Evolutionary conservation across 2,888 invertebrate species (phyloP).

Genomic region (Drosophila kokeensis): DNA sequence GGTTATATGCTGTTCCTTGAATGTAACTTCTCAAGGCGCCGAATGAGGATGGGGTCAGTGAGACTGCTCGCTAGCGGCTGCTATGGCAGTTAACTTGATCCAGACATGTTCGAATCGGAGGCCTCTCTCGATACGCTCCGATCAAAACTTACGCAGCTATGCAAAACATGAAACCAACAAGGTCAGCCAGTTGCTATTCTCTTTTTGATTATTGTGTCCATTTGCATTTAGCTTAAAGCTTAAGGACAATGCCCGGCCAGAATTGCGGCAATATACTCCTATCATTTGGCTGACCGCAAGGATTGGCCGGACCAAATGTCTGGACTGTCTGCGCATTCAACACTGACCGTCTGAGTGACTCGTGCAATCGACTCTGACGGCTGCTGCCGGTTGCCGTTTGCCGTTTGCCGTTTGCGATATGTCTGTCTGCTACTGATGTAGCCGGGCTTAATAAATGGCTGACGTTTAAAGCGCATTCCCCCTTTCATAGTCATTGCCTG

Average conservation of each 20-base stretch:
- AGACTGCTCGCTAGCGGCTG: neutral
- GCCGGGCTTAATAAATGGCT: constrained; percentile 69
- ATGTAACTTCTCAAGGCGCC: neutral
- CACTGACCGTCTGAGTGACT: constrained; percentile 50
- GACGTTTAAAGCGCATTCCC: constrained; percentile 67
- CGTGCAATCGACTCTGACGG: constrained; percentile 54
- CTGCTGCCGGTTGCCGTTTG: constrained; percentile 17
- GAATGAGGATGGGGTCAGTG: neutral
- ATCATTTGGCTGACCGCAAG: constrained; percentile 4
- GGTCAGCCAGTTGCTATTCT: neutral
- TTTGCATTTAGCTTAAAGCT: neutral
- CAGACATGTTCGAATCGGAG: neutral
- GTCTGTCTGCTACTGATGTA: constrained; percentile 53
- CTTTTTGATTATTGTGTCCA: neutral
- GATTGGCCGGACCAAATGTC: constrained; percentile 23
- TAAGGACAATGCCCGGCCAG: constrained; percentile 1
- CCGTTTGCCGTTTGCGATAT: constrained; percentile 25
- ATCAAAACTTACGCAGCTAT: neutral
- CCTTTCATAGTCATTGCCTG: constrained; percentile 23
- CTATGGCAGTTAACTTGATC: neutral
- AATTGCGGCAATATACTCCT: constrained; percentile 1
- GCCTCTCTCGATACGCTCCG: neutral
- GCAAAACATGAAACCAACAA: neutral
- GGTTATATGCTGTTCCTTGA: neutral
- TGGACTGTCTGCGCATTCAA: constrained; percentile 51